phyloP scores from a whole-genome alignment of 92 coral and sea anemone species.

The Scolanthus callimorphus region DNA sequence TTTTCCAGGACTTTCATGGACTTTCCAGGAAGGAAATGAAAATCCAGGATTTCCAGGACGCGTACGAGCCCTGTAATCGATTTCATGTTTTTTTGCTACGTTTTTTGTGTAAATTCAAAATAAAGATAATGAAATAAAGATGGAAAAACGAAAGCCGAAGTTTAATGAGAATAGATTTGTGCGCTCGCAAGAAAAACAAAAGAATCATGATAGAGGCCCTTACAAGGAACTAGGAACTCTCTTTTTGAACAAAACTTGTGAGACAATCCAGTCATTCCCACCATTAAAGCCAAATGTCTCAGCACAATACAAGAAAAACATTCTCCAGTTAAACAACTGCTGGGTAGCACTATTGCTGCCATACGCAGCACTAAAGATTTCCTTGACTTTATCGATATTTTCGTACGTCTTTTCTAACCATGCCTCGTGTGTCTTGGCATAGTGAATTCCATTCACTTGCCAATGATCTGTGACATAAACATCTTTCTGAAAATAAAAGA shows the following conservation, averaged over 20 bases:
- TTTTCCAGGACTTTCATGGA: too few species aligned
- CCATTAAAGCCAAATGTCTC: conserved; percentile 71
- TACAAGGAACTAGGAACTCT: conserved; percentile 51
- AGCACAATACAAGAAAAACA: conserved; percentile 81
- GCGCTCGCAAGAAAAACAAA: too few species aligned
- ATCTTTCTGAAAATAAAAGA: conserved; percentile 79
- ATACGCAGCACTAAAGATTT: conserved; percentile 44
- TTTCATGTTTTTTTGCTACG: too few species aligned
- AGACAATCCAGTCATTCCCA: conserved; percentile 81
- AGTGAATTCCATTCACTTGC: conserved; percentile 70
- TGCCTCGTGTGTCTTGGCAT: conserved; percentile 73
- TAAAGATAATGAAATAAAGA: too few species aligned
- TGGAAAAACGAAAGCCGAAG: too few species aligned
- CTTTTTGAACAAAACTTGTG: conserved; percentile 64
- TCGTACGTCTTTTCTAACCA: conserved; percentile 73
- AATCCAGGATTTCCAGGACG: too few species aligned
- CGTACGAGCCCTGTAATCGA: too few species aligned
- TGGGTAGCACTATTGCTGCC: conserved; percentile 51
- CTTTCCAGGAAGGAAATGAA: too few species aligned
- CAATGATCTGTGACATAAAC: conserved; percentile 60
- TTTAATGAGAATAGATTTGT: too few species aligned
- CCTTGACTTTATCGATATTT: conserved; percentile 39
- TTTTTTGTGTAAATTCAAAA: too few species aligned
- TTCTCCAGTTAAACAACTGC: conserved; percentile 83
- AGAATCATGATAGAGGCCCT: too few species aligned